Conservation (phyloP, 1,140 invertebrate species). For the Atta colombica region DNA sequence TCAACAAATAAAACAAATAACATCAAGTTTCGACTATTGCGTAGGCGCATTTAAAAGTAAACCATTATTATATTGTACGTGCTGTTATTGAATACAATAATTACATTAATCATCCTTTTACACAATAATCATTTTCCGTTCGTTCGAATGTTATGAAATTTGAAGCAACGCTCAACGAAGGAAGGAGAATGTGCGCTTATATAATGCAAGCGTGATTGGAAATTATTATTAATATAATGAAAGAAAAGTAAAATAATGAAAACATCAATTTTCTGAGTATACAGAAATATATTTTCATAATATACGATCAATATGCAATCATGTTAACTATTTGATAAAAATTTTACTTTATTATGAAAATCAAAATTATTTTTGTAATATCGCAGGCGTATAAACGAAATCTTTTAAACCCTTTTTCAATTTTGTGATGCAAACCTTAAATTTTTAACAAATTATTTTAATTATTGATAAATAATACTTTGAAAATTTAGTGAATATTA, state of each 20-base stretch:
- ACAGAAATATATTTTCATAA: not conserved
- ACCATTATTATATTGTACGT: not conserved
- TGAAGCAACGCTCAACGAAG: not conserved
- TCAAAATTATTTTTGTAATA: slow-evolving; percentile 1
- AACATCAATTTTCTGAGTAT: not conserved
- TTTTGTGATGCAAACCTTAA: not conserved
- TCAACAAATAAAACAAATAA: slow-evolving; percentile 18
- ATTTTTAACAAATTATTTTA: not conserved
- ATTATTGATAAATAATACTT: not conserved
- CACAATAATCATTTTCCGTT: slow-evolving; percentile 17
- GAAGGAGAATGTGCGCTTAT: not conserved
- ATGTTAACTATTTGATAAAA: not conserved
- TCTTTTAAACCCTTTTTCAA: not conserved
- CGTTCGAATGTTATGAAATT: slow-evolving; percentile 1
- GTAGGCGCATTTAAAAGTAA: not conserved
- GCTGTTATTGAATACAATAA: slow-evolving; percentile 4
- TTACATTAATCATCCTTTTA: slow-evolving; percentile 20
- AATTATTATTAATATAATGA: not conserved
- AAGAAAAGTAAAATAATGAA: not conserved
- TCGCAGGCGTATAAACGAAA: not conserved
- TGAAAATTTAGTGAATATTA: not conserved
- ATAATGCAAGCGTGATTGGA: not conserved
- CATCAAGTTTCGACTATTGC: slow-evolving; percentile 3
- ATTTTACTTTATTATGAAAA: not conserved
- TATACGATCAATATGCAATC: not conserved